Conservation (phyloP, 2,888 invertebrate species). For the Drosophila limbata region DNA sequence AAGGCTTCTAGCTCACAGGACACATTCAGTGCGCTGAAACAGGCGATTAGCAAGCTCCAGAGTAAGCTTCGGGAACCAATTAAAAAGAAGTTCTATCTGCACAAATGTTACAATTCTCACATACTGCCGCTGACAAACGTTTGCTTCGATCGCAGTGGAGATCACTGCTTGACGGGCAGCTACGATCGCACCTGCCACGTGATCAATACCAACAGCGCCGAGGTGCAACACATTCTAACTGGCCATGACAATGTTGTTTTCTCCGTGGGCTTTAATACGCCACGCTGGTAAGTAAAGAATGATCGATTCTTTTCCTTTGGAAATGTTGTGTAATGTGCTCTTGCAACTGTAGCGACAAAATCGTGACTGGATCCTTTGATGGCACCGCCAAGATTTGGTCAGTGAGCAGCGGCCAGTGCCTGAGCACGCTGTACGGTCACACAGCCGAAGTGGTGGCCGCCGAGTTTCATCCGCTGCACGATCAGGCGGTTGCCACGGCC, state of each 20-base stretch:
- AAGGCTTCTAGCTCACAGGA: slow-evolving; percentile 51
- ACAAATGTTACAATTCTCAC: slow-evolving; percentile 88
- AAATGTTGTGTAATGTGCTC: neutral
- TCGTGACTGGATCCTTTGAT: slow-evolving; percentile 93
- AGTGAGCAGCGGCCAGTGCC: slow-evolving; percentile 88
- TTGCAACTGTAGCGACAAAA: slow-evolving; percentile 87
- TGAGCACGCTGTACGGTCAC: slow-evolving; percentile 91
- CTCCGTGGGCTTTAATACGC: slow-evolving; percentile 91
- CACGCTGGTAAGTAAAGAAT: slow-evolving; percentile 88
- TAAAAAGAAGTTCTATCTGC: slow-evolving; percentile 89
- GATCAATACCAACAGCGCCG: slow-evolving; percentile 90
- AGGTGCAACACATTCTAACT: slow-evolving; percentile 88
- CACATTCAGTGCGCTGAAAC: slow-evolving; percentile 86
- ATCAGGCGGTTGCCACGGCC: slow-evolving; percentile 89
- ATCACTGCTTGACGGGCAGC: slow-evolving; percentile 92
- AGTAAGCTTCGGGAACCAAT: slow-evolving; percentile 88
- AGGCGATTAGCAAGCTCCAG: slow-evolving; percentile 88
- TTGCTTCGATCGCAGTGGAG: slow-evolving; percentile 89
- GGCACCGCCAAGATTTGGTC: slow-evolving; percentile 92
- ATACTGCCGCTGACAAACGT: slow-evolving; percentile 90
- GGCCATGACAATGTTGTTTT: slow-evolving; percentile 94
- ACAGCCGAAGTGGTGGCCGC: slow-evolving; percentile 90
- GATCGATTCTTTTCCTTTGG: accelerated
- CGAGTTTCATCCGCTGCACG: slow-evolving; percentile 88
- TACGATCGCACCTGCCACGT: slow-evolving; percentile 94